Base-by-base conservation (phyloP, 2,113 vertebrate species). In the Emydura subglobosa region DNA sequence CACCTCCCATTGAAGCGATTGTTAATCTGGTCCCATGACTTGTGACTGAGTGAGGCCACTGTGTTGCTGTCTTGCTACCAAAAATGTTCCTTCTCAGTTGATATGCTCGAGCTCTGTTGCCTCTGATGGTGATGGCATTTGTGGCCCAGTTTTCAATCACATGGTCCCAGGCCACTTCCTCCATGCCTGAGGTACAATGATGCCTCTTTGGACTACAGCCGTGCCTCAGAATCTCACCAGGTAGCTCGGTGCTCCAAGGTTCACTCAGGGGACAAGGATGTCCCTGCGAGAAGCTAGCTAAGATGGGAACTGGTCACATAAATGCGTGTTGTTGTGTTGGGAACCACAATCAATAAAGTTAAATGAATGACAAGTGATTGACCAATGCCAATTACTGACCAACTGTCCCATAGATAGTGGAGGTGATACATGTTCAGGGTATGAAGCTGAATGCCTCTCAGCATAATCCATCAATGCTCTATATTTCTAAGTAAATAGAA, bases 221-320 rank as follows among this genome's bases (percentile, higher is more conserved):
- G 2, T 6, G 8, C 27, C 82, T 83, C n/a, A 16, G 25, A 29
- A 50, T 49, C 88, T 94, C 95, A 95, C 44, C 92, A 95, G 95
- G 80, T 90, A 93, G 92, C 93, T 96, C 93, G 90, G 2, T 74
- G 80, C 92, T 92, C 93, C 27, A 74, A 87, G 95, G 34, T 44
- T 92, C 88, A 27, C 80, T 91, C 74, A 51, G 19, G 72, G 76
- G 82, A 44, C 79, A 22, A 34, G 42, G 31, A 59, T 78, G 90
- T 72, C 93, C 80, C 27, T 51, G 57, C 4, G 55, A 50, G 29
- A 53, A 14, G 0, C 55, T 12, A 27, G 55, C 55, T 29, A 29
- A 27, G 55, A 59, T 59, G 55, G 55, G 25, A 59, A 27, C 55
- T 59, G 24, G 27, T 59, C 12, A 10, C 55, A 59, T 59, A 10